These are phyloP conservation scores for Montipora sp. DNA, from an alignment of 64 coral and sea anemone species.

Conservation along the genomic window DNA sequence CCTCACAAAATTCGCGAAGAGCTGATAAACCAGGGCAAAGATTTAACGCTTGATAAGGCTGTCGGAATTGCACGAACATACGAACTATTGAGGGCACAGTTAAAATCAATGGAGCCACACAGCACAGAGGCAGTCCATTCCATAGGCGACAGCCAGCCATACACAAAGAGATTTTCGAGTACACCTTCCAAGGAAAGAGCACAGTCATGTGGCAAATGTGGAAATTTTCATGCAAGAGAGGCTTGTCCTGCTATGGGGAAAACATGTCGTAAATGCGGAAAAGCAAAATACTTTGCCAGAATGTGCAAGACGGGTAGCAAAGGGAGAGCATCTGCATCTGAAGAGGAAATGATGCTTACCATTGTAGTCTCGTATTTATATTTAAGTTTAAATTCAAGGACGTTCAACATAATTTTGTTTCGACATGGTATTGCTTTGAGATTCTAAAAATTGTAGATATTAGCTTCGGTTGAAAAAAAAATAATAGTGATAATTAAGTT, in stretches of 20 bases:
- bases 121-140: background rate
- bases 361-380: too few relatives aligned
- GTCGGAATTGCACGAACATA: too few relatives aligned
- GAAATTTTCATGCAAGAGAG: background rate
- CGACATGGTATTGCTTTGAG: too few relatives aligned
- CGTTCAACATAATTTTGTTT: too few relatives aligned
- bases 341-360: too few relatives aligned
- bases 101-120: too few relatives aligned
- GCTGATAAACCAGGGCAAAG: constrained; percentile 38
- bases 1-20: constrained; percentile 6
- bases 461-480: too few relatives aligned
- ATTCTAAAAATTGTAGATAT: too few relatives aligned
- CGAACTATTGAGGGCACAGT: too few relatives aligned
- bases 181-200: too few relatives aligned
- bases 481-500: too few relatives aligned
- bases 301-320: background rate
- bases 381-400: too few relatives aligned
- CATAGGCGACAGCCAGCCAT: background rate
- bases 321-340: background rate
- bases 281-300: background rate
- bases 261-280: background rate
- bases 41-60: constrained; percentile 28
- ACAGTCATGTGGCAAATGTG: background rate
- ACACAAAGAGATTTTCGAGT: background rate
- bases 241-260: background rate